A percentile compares a stretch with the other conserved stretches of the same genome.
Conservation (phyloP, 2,797 vertebrate genomes). For the Anniella stebbinsi region DNA sequence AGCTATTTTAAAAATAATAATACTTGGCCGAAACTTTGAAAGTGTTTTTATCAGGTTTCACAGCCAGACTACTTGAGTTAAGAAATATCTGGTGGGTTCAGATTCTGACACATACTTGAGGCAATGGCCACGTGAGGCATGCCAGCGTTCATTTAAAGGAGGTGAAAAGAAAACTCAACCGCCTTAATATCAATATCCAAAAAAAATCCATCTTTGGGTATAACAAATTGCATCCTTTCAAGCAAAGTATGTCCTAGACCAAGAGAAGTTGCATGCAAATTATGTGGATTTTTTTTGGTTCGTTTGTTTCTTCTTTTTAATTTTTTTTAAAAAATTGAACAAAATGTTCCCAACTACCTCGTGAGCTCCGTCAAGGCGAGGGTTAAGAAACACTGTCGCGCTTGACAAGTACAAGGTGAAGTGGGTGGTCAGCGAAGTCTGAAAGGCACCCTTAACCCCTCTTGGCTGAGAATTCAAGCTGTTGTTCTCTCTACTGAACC, state of each 20-base stretch:
- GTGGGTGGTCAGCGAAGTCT: conserved; percentile 75
- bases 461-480: conserved; percentile 77
- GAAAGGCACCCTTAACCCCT: conserved; percentile 77
- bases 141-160: conserved; percentile 36
- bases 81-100: conserved; percentile 54
- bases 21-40: conserved; percentile 43
- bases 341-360: fast-evolving
- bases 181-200: neutral
- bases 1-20: neutral
- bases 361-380: neutral
- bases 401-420: conserved; percentile 62
- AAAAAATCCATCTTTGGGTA: neutral
- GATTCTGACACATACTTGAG: conserved; percentile 49
- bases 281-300: fast-evolving
- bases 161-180: conserved; percentile 41
- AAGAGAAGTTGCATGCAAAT: neutral
- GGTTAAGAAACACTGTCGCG: conserved; percentile 30
- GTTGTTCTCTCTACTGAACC: conserved; percentile 71
- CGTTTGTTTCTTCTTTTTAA: neutral
- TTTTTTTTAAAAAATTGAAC: neutral
- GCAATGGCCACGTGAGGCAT: neutral
- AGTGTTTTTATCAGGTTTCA: conserved; percentile 52
- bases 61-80: conserved; percentile 56
- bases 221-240: neutral
- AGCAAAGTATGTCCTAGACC: neutral